A percentile compares a stretch with the other conserved stretches of the same genome.
phyloP scores from a whole-genome alignment of 2,113 vertebrate genomes.

The Hippocampus mohnikei region DNA sequence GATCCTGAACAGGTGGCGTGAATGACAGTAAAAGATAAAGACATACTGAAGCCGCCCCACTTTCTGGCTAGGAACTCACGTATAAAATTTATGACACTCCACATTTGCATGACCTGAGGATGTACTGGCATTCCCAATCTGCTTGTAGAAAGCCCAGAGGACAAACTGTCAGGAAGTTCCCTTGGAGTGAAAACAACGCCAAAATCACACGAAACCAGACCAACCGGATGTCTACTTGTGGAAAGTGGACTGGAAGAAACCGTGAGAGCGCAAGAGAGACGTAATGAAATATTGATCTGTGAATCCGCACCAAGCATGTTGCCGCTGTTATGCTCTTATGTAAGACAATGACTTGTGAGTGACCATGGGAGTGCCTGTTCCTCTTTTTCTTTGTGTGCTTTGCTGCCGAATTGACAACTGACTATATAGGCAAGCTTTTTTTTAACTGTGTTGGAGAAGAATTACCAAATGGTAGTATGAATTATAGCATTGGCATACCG shows the following conservation, averaged over 20 bases:
- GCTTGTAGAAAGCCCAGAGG: slow-evolving; percentile 6
- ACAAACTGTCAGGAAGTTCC: slow-evolving; percentile 26
- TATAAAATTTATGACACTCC: slow-evolving; percentile 2
- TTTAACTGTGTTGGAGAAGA: neutral
- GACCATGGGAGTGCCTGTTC: neutral
- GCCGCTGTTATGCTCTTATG: neutral
- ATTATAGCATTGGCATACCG: neutral
- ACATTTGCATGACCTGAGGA: slow-evolving; percentile 39
- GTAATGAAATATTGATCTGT: neutral
- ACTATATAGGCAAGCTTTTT: neutral
- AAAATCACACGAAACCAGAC: slow-evolving; percentile 26
- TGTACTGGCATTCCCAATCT: slow-evolving; percentile 24
- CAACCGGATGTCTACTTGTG: slow-evolving; percentile 21
- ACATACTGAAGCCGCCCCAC: neutral
- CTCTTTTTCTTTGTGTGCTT: neutral
- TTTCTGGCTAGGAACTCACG: neutral
- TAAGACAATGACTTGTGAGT: neutral
- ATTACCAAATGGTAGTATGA: neutral
- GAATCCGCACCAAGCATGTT: neutral
- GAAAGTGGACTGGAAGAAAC: neutral
- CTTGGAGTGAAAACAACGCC: neutral
- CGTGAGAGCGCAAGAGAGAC: neutral
- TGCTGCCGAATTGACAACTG: neutral
- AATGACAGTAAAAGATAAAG: slow-evolving; percentile 15
- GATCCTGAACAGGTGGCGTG: slow-evolving; percentile 6